Conservation (phyloP, 1,140 invertebrate species). For the Sinella curviseta region DNA sequence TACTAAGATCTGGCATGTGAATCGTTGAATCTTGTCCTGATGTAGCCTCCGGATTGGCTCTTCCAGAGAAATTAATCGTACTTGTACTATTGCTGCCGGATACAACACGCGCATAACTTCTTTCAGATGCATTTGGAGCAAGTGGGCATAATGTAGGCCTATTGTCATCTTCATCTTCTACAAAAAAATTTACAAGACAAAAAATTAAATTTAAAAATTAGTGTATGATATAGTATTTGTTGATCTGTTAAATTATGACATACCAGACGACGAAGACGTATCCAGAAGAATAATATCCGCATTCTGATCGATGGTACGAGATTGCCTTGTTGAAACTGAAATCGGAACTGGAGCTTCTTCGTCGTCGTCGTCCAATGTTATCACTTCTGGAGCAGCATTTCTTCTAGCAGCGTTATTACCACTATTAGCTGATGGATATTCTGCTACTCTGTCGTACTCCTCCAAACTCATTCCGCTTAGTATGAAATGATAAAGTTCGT, state of each 20-base stretch:
- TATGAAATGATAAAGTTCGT: slow-evolving; percentile 82
- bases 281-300: neutral
- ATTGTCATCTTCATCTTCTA: neutral
- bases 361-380: slow-evolving; percentile 20
- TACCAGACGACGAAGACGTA: too few species aligned
- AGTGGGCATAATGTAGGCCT: too few species aligned
- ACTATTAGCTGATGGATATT: neutral
- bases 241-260: too few species aligned
- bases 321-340: neutral
- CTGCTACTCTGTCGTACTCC: slow-evolving; percentile 31
- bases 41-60: neutral
- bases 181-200: too few species aligned
- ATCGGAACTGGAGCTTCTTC: neutral
- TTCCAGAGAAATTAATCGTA: neutral
- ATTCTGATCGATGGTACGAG: neutral
- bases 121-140: too few species aligned
- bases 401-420: neutral
- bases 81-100: too few species aligned
- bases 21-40: neutral
- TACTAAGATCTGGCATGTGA: neutral
- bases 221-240: too few species aligned
- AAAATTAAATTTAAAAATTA: neutral
- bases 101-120: too few species aligned
- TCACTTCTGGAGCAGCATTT: neutral
- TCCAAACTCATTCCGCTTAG: slow-evolving; percentile 41